phyloP scores from a whole-genome alignment of 2,888 invertebrate species.

The Trypoxylon attenuatum region DNA sequence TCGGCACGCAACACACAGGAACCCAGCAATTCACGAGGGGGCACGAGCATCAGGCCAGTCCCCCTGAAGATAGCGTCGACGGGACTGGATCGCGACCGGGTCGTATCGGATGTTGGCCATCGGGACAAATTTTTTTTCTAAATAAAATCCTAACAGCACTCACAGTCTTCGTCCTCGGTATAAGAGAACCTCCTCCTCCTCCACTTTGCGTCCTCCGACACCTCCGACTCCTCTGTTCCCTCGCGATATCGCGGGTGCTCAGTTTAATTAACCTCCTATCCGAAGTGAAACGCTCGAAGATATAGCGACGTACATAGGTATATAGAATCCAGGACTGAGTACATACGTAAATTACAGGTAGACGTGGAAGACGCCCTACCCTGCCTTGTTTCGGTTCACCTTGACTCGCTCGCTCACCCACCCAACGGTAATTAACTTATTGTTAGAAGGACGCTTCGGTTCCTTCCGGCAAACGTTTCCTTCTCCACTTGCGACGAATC shows the following conservation, averaged over 20 bases:
- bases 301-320: conserved; percentile 55
- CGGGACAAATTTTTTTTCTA: too few species aligned
- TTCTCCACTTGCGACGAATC: conserved; percentile 4
- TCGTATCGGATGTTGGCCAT: too few species aligned
- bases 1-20: conserved; percentile 67
- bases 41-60: conserved; percentile 18
- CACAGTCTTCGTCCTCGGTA: too few species aligned
- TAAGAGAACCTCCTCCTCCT: too few species aligned
- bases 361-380: conserved; percentile 55
- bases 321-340: too few species aligned
- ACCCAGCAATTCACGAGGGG: conserved; percentile 61
- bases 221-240: neutral
- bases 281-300: conserved; percentile 46
- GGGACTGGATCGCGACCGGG: too few species aligned
- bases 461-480: conserved; percentile 53
- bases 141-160: too few species aligned
- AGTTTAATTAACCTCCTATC: conserved; percentile 60
- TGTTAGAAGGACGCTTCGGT: conserved; percentile 59
- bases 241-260: neutral
- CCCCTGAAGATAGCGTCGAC: too few species aligned
- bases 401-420: conserved; percentile 49
- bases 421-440: conserved; percentile 69
- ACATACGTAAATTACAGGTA: conserved; percentile 65
- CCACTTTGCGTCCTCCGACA: neutral
- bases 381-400: conserved; percentile 43